A percentile compares a stretch with the other conserved stretches of the same genome.
phyloP scores from a whole-genome alignment of 2,113 vertebrate genomes.

The Percina caprodes region DNA sequence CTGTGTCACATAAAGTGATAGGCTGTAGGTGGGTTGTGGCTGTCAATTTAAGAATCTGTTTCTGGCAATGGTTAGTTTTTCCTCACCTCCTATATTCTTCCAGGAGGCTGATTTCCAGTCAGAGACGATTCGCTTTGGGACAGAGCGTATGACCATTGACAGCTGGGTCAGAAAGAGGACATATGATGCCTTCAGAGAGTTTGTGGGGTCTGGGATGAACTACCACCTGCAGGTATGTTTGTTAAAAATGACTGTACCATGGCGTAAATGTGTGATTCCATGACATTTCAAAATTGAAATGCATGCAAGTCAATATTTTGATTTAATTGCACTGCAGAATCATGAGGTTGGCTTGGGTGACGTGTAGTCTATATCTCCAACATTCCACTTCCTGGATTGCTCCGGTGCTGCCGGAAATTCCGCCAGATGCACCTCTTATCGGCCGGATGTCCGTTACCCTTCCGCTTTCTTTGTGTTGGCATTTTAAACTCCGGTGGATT shows the following conservation, averaged over 20 bases:
- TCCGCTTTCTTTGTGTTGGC: too few species aligned
- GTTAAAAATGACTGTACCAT: background rate
- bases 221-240: slow-evolving; percentile 93
- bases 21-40: too few species aligned
- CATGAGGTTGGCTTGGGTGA: background rate
- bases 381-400: too few species aligned
- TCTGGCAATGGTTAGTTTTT: background rate
- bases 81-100: background rate
- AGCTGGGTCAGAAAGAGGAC: slow-evolving; percentile 97
- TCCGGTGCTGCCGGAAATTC: too few species aligned
- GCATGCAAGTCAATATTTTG: accelerated
- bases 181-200: slow-evolving; percentile 93
- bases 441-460: too few species aligned
- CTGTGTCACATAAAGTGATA: background rate
- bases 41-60: background rate
- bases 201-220: slow-evolving; percentile 97
- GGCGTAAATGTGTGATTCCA: background rate
- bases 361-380: too few species aligned
- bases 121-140: slow-evolving; percentile 95
- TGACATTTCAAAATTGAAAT: background rate
- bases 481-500: too few species aligned
- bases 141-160: slow-evolving; percentile 96
- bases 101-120: slow-evolving; percentile 94
- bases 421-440: too few species aligned
- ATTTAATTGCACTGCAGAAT: background rate